Conservation (phyloP, 2,113 vertebrate species). For the Dasyurus viverrinus region DNA sequence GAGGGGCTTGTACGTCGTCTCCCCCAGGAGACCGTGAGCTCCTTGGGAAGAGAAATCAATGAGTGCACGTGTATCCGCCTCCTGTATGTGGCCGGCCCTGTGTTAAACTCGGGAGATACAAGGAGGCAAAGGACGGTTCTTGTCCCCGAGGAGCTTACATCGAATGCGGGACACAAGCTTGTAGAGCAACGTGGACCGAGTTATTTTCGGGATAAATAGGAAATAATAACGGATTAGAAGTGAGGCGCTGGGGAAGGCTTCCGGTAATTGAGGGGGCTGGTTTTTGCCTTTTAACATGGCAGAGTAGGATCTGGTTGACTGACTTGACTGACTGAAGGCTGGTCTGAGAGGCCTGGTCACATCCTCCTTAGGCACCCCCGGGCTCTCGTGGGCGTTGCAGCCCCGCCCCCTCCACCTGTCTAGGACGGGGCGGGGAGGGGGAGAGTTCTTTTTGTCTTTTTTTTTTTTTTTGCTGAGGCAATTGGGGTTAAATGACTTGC, state of each 20-base stretch:
- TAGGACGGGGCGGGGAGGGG: neutral
- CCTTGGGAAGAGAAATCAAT: neutral
- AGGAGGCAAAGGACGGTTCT: neutral
- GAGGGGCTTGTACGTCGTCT: neutral
- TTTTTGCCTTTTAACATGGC: neutral
- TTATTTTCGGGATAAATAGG: neutral
- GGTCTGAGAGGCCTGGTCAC: neutral
- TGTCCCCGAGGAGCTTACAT: neutral
- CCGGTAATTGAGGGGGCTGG: neutral
- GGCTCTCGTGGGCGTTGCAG: neutral
- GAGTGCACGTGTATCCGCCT: no score
- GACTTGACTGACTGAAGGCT: neutral
- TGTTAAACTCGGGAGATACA: neutral
- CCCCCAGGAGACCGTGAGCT: neutral
- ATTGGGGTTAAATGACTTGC: no score
- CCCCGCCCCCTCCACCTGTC: no score
- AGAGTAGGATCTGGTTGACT: neutral
- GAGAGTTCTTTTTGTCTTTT: no score
- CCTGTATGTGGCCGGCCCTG: neutral
- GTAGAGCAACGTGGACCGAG: neutral
- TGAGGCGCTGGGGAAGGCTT: neutral
- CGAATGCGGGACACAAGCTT: neutral
- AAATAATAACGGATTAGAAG: neutral
- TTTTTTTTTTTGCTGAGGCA: no score
- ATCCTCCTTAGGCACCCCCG: neutral